Evolutionary conservation across 1,140 invertebrate genomes (phyloP).

Genomic region (Cherax quadricarinatus): DNA sequence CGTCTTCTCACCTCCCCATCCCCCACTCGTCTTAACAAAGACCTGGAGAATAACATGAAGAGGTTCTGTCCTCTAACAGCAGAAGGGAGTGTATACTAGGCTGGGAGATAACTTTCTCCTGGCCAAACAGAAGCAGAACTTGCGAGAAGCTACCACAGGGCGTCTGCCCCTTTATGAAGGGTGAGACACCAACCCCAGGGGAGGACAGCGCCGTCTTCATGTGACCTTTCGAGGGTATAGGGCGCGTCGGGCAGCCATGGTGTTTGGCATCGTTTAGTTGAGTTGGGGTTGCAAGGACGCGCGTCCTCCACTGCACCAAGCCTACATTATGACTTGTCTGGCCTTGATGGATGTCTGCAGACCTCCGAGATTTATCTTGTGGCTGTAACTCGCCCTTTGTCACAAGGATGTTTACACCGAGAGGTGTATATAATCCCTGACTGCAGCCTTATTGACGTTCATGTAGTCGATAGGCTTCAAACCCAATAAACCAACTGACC

Average conservation of each 20-base stretch:
- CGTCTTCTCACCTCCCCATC: background rate
- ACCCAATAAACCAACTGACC: too few relatives aligned
- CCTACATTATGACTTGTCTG: background rate
- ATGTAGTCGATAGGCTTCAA: too few relatives aligned
- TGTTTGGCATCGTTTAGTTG: conserved; percentile 13
- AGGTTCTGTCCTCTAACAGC: background rate
- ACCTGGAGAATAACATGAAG: too few relatives aligned
- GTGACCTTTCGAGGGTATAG: background rate
- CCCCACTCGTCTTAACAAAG: background rate
- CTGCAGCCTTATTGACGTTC: too few relatives aligned
- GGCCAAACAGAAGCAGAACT: background rate
- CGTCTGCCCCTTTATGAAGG: background rate
- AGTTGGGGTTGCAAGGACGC: background rate
- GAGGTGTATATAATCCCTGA: too few relatives aligned
- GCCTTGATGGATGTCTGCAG: background rate
- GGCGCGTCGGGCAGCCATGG: conserved; percentile 1
- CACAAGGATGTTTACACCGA: too few relatives aligned
- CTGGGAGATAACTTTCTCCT: background rate
- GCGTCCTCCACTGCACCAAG: background rate
- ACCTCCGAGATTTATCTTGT: background rate
- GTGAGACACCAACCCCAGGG: background rate
- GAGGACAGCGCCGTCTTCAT: background rate
- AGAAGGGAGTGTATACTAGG: background rate
- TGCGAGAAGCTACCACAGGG: background rate
- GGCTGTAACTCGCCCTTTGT: too few relatives aligned